Evolutionary conservation across 2,888 invertebrate genomes (phyloP), one percentile per base, ranked within the genome.

Genomic region (Siphonodentalium dalli): DNA sequence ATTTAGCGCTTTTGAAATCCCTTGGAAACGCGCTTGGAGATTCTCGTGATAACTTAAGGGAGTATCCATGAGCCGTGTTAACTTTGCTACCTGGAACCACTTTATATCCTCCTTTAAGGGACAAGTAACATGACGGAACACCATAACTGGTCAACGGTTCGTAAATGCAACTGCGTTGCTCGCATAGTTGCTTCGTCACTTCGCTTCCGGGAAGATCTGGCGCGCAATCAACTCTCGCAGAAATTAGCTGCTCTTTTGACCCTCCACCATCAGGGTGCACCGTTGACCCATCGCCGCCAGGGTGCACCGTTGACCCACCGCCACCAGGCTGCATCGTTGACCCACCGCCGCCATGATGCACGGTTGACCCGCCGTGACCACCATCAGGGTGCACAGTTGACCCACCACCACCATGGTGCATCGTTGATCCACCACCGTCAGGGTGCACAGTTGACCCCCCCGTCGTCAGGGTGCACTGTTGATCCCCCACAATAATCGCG

Each of bases 181-280:
- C 45, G 56, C 72, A 73, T 18, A 50, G 54, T 21, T 53, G 48
- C 28, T 55, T 47, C 8, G 64, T 65, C 3, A 67, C 60, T 9
- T 51, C 38, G 9, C 62, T 61, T 18, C 72, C 66, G 6, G 56
- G 54, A 8, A 57, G 58, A 40, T 71, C 72, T 13, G 72, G 72
- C 42, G 59, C 65, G 37, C 72, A 72, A 49, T 72, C 71, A 9
- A 63, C 59, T 9, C 64, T 42, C 13, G 29, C 29, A 23, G 43
- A n/a, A n/a, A n/a, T n/a, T 49, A 53, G 55, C 34, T 26, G 52
- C 8, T 33, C 29, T 58, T 53, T 48, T 15, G 18, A 53, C 52
- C 47, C 28, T 21, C 35, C 3, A 42, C 18, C n/a, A 42, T 8
- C 42, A 26, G 31, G 31, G 31, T 7, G 11, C 29, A 42, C 29